A percentile compares a stretch with the other conserved stretches of the same genome.
Evolutionary conservation across 2,797 vertebrate genomes (phyloP).

Genomic region (Lepilemur ruficaudatus): DNA sequence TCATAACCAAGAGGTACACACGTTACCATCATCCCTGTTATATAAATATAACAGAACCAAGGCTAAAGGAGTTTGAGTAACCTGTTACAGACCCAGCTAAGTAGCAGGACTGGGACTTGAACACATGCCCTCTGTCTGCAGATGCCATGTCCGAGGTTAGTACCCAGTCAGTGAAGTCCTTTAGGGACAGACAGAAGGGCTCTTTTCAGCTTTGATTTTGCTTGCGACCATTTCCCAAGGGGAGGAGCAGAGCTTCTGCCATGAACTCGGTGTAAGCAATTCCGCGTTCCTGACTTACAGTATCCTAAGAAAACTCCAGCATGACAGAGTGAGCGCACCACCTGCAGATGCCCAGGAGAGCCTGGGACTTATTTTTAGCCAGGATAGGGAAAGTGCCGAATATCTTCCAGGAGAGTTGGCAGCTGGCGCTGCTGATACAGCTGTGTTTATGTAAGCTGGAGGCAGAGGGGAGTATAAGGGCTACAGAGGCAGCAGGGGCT

Average conservation of each 20-base stretch:
- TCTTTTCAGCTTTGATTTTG: not conserved
- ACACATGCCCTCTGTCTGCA: not conserved
- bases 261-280: not conserved
- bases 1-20: not conserved
- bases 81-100: not conserved
- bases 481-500: not conserved
- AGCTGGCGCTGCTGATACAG: slow-evolving; percentile 77
- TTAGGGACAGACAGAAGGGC: not conserved
- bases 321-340: not conserved
- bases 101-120: not conserved
- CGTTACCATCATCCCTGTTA: not conserved
- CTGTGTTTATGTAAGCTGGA: slow-evolving; percentile 73
- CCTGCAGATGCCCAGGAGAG: slow-evolving; percentile 73
- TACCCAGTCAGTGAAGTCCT: not conserved
- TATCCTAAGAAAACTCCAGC: slow-evolving; percentile 28
- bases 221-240: not conserved
- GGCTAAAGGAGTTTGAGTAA: not conserved
- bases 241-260: not conserved
- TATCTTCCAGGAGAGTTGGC: slow-evolving; percentile 69
- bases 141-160: not conserved
- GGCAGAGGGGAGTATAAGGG: not conserved
- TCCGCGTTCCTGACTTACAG: not conserved
- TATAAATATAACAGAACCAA: not conserved
- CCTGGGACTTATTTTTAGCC: slow-evolving; percentile 73
- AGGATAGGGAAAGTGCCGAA: slow-evolving; percentile 56